Evolutionary conservation across 2,113 vertebrate genomes (phyloP).

Genomic region (Embiotoca jacksoni): DNA sequence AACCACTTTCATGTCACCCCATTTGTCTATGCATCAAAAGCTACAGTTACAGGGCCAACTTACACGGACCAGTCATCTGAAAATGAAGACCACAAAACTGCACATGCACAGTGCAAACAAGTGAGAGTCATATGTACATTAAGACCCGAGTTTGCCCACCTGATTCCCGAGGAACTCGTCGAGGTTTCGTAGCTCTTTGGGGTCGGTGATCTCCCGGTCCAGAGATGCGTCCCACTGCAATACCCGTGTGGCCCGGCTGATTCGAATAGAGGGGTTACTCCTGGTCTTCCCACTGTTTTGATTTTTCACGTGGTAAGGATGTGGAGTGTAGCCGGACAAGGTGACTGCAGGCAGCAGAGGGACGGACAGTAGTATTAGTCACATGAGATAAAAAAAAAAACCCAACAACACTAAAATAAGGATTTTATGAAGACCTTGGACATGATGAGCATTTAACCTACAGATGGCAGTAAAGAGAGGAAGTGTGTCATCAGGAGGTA

Average conservation of each 20-base stretch:
- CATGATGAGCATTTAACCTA: neutral
- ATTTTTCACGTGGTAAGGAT: conserved; percentile 47
- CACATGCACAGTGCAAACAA: too few relatives aligned
- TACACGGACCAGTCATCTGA: neutral
- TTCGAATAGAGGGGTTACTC: conserved; percentile 86
- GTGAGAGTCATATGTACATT: too few relatives aligned
- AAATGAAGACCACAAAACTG: too few relatives aligned
- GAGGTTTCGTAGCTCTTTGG: conserved; percentile 91
- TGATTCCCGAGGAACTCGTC: conserved; percentile 96
- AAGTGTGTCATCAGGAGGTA: conserved; percentile 1
- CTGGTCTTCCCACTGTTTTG: conserved; percentile 57
- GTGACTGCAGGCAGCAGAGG: conserved; percentile 51
- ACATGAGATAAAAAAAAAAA: neutral
- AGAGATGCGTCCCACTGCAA: conserved; percentile 87
- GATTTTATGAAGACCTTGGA: too few relatives aligned
- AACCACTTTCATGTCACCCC: too few relatives aligned
- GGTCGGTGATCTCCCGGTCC: conserved; percentile 88
- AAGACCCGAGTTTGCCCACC: conserved; percentile 75
- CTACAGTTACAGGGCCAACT: too few relatives aligned
- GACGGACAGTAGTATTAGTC: neutral
- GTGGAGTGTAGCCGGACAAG: conserved; percentile 41
- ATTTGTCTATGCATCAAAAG: neutral
- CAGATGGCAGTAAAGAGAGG: conserved; percentile 42
- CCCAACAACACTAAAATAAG: too few relatives aligned
- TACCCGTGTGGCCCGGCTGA: conserved; percentile 89